Percentiles rank a stretch among this genome's conserved stretches.
Evolutionary conservation across 2,797 vertebrate species (phyloP).

Genomic region (Chloroceryle amazona): DNA sequence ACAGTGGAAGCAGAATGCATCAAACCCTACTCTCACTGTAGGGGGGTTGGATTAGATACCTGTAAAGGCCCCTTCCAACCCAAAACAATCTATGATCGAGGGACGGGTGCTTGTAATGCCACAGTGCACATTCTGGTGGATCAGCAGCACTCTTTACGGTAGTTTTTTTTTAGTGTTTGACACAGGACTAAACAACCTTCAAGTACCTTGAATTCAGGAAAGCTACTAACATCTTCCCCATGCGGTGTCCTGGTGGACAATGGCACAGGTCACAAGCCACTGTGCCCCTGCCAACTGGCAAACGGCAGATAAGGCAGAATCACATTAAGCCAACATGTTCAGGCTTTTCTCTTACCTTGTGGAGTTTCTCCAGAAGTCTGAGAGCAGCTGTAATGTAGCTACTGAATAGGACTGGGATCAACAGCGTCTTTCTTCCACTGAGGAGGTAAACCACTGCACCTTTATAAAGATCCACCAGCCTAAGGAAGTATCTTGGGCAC

Average conservation of each 20-base stretch:
- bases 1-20: background rate
- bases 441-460: conserved; percentile 93
- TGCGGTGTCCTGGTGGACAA: background rate
- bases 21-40: background rate
- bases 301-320: background rate
- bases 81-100: background rate
- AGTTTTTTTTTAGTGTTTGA: background rate
- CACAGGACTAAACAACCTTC: background rate
- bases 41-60: background rate
- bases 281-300: background rate
- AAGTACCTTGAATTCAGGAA: background rate
- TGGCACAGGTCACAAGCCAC: background rate
- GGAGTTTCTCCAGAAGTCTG: conserved; percentile 93
- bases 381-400: conserved; percentile 93
- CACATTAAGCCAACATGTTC: background rate
- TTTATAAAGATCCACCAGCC: conserved; percentile 95
- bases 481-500: conserved; percentile 90
- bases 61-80: background rate
- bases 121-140: background rate
- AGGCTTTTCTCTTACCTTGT: conserved; percentile 86
- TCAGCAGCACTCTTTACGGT: background rate
- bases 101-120: background rate
- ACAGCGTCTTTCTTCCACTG: conserved; percentile 90
- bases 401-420: conserved; percentile 92
- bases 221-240: background rate